A percentile compares a stretch with the other conserved stretches of the same genome.
phyloP scores from a whole-genome alignment of 2,113 vertebrate genomes.

The Gallinago paraguaiae region DNA sequence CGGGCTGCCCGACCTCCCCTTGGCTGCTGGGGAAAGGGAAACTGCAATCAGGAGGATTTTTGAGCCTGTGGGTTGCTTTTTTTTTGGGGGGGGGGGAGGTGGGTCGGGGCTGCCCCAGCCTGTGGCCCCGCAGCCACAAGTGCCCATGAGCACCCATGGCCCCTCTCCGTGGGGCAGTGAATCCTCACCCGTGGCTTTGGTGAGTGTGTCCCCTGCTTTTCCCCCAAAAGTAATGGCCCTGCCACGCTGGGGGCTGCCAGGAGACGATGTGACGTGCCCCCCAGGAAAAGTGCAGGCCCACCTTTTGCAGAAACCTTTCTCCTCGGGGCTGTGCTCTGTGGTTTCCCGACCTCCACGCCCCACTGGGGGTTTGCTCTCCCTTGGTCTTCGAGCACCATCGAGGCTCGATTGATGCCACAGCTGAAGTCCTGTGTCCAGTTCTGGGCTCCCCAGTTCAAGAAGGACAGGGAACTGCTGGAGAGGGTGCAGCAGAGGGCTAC shows the following conservation, averaged over 20 bases:
- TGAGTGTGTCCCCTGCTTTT: accelerated
- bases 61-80: not conserved
- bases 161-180: not conserved
- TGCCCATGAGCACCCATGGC: accelerated
- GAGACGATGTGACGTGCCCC: not conserved
- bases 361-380: not conserved
- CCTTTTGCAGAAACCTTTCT: not conserved
- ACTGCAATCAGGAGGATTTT: not conserved
- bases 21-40: not conserved
- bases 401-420: too few relatives aligned
- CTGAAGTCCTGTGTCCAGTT: too few relatives aligned
- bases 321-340: accelerated
- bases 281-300: not conserved
- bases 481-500: too few relatives aligned
- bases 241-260: not conserved
- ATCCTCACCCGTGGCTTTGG: accelerated
- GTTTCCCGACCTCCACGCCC: accelerated
- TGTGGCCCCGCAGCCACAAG: not conserved
- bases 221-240: not conserved
- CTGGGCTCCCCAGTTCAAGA: too few relatives aligned
- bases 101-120: not conserved
- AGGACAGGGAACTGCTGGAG: too few relatives aligned
- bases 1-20: not conserved
- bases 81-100: not conserved
- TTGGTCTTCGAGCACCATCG: not conserved